phyloP scores from a whole-genome alignment of 2,113 vertebrate genomes.

The Apistogramma diplotaenia region DNA sequence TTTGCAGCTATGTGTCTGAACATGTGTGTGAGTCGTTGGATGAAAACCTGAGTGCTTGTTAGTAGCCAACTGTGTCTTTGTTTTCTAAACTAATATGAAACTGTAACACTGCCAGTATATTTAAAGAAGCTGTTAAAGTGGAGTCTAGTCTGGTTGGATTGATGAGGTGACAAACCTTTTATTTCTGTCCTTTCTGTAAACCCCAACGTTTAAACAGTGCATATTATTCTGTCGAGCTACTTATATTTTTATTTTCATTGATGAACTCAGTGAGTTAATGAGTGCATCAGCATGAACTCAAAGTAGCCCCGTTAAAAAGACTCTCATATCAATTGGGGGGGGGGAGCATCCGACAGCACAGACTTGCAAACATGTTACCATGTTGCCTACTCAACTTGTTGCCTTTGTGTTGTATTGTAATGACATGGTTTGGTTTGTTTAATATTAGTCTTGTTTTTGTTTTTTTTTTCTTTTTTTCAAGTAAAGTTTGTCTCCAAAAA shows the following conservation, averaged over 20 bases:
- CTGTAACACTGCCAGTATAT: constrained; percentile 71
- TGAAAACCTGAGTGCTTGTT: constrained; percentile 40
- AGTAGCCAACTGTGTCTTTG: constrained; percentile 59
- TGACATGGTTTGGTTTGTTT: constrained; percentile 49
- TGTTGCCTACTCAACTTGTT: constrained; percentile 65
- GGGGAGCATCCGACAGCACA: constrained; percentile 21
- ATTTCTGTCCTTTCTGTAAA: constrained; percentile 38
- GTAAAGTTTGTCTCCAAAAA: constrained; percentile 67
- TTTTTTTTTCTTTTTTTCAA: constrained; percentile 43
- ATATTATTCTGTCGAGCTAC: constrained; percentile 10
- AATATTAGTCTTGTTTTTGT: constrained; percentile 10
- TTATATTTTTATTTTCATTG: constrained; percentile 16
- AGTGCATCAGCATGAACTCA: constrained; percentile 41
- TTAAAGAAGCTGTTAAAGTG: constrained; percentile 52
- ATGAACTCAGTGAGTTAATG: constrained; percentile 5
- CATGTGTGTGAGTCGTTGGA: constrained; percentile 1
- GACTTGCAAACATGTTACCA: constrained; percentile 50
- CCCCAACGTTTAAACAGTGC: constrained; percentile 35
- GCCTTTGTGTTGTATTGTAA: constrained; percentile 72
- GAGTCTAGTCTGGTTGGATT: constrained; percentile 31
- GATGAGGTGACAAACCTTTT: constrained; percentile 19
- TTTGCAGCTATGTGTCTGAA: constrained; percentile 18
- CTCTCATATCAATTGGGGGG: not conserved
- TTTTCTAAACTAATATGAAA: constrained; percentile 57
- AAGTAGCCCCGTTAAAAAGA: constrained; percentile 14